Conservation (phyloP, 1,140 invertebrate species). For the Ganaspis sp. region DNA sequence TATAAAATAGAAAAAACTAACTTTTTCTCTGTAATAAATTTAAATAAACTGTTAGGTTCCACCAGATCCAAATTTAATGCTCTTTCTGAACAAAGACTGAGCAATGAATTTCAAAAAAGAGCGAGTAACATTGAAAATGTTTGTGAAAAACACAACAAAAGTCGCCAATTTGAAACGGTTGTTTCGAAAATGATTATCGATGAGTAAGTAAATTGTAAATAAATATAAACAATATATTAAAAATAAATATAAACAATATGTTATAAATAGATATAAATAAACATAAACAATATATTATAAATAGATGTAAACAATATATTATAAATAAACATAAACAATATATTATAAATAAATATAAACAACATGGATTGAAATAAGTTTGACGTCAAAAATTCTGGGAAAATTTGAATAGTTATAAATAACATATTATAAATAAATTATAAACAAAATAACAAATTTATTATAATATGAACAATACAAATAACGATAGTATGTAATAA, state of each 20-base stretch:
- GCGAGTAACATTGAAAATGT: conserved; percentile 25
- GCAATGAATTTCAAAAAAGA: conserved; percentile 35
- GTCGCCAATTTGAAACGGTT: conserved; percentile 38
- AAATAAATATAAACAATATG: conserved; percentile 26
- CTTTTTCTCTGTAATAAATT: background rate
- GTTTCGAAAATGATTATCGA: conserved; percentile 63
- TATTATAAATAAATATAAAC: too few species aligned
- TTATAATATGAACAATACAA: too few species aligned
- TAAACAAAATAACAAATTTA: too few species aligned
- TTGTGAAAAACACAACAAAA: conserved; percentile 41
- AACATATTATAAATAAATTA: too few species aligned
- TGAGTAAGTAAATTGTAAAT: conserved; percentile 51
- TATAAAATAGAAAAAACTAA: background rate
- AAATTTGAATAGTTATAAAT: too few species aligned
- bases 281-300: too few species aligned
- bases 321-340: too few species aligned
- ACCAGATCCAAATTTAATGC: background rate
- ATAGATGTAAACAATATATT: too few species aligned
- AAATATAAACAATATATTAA: conserved; percentile 31
- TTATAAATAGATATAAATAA: too few species aligned
- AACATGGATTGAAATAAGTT: too few species aligned
- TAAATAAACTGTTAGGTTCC: background rate
- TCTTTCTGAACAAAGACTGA: background rate
- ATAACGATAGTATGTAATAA: too few species aligned
- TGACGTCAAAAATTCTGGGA: too few species aligned